A percentile compares a stretch with the other conserved stretches of the same genome.
phyloP scores from a whole-genome alignment of 2,797 vertebrate species.

The Gastrophryne carolinensis region DNA sequence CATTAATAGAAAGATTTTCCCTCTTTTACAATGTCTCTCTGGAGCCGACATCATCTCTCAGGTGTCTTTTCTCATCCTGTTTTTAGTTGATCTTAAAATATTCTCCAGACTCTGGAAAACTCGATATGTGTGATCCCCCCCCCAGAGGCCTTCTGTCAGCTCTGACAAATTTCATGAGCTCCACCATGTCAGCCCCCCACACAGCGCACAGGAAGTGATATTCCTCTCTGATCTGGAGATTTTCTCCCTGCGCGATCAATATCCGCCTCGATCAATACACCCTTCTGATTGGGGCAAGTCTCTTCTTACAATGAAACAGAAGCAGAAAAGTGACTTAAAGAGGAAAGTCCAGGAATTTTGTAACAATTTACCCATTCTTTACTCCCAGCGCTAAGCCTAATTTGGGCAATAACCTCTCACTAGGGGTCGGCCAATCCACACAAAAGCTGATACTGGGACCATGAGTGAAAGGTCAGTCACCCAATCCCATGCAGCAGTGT shows the following conservation, averaged over 20 bases:
- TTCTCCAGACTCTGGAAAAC: neutral
- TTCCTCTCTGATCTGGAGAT: slow-evolving; percentile 6
- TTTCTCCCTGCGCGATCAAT: slow-evolving; percentile 18
- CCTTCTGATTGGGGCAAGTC: neutral
- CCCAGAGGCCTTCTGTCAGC: slow-evolving; percentile 10
- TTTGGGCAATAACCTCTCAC: too few species aligned
- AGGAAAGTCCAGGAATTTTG: too few species aligned
- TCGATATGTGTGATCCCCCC: neutral
- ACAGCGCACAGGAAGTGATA: neutral
- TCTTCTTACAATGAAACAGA: neutral
- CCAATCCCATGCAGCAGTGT: too few species aligned
- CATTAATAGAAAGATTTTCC: neutral
- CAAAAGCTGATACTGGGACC: too few species aligned
- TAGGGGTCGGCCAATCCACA: too few species aligned
- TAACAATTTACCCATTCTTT: too few species aligned
- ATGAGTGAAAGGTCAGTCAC: too few species aligned
- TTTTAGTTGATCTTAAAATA: neutral
- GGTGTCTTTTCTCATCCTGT: neutral
- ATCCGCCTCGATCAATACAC: slow-evolving; percentile 1
- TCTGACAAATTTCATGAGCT: slow-evolving; percentile 12
- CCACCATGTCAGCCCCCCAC: neutral
- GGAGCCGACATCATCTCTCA: neutral
- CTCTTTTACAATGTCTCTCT: neutral
- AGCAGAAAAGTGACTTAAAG: neutral
- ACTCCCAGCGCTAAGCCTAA: too few species aligned